Conservation (phyloP, 2,888 invertebrate genomes). For the Nemotelus pantherinus region DNA sequence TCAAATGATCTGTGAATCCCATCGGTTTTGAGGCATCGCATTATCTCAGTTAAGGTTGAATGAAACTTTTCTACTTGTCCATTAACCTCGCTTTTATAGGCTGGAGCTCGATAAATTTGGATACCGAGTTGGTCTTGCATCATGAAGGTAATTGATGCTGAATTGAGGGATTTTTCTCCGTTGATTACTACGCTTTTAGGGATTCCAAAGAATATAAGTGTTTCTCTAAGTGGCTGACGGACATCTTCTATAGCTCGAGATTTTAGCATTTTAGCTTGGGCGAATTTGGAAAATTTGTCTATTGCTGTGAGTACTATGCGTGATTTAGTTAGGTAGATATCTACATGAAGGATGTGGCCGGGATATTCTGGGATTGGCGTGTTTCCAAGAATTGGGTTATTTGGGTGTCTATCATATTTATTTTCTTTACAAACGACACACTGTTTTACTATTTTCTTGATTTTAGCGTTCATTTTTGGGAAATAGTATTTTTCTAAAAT, state of each 20-base stretch:
- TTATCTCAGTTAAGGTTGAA: conserved; percentile 46
- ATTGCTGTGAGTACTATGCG: too few species aligned
- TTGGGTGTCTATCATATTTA: conserved; percentile 43
- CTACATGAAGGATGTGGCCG: conserved; percentile 39
- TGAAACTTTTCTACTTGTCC: conserved; percentile 49
- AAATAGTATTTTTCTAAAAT: too few species aligned
- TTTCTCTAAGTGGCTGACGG: conserved; percentile 19
- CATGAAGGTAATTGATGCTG: not conserved
- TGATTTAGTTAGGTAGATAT: not conserved
- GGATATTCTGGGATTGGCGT: conserved; percentile 46
- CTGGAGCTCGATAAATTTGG: too few species aligned
- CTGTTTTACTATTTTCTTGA: too few species aligned
- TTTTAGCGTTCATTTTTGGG: too few species aligned
- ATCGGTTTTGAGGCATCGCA: conserved; percentile 38
- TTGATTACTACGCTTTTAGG: conserved; percentile 46
- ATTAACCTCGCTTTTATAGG: conserved; percentile 40
- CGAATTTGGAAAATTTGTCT: too few species aligned
- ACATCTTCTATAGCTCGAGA: too few species aligned
- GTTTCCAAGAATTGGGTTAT: conserved; percentile 23
- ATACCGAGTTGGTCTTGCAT: too few species aligned
- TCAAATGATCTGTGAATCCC: conserved; percentile 23
- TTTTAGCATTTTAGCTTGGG: too few species aligned
- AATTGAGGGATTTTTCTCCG: conserved; percentile 44
- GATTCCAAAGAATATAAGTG: conserved; percentile 25
- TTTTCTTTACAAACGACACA: not conserved